A percentile compares a stretch with the other conserved stretches of the same genome.
These are phyloP conservation scores for Lophura swinhoii DNA, from an alignment of 2,797 vertebrate genomes.

Conservation along the genomic window DNA sequence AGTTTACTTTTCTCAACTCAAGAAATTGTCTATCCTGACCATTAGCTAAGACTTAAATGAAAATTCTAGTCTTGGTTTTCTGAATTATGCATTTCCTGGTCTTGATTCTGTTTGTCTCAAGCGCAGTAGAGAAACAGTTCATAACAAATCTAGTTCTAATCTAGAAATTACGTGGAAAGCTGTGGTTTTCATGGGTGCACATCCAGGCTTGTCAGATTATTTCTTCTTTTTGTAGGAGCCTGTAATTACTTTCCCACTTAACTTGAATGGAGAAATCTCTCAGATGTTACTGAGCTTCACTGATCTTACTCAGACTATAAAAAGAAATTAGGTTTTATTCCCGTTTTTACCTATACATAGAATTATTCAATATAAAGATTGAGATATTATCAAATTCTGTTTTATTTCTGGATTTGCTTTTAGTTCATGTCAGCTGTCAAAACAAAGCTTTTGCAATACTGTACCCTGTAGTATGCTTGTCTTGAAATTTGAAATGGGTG, in stretches of 20 bases:
- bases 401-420: not conserved
- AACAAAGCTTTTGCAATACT: not conserved
- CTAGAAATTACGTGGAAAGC: not conserved
- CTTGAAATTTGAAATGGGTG: not conserved
- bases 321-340: not conserved
- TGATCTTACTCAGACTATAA: not conserved
- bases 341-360: not conserved
- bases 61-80: not conserved
- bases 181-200: fast-evolving
- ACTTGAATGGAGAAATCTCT: not conserved
- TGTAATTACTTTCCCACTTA: not conserved
- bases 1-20: not conserved
- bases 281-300: not conserved
- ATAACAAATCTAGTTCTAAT: too few relatives aligned
- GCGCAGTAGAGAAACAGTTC: not conserved
- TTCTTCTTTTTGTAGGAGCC: not conserved
- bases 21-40: not conserved
- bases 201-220: fast-evolving
- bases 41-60: not conserved
- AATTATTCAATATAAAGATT: not conserved
- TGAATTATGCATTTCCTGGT: not conserved
- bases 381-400: not conserved
- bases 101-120: not conserved
- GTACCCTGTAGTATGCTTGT: not conserved
- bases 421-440: not conserved